Evolutionary conservation across 2,113 vertebrate species (phyloP), one percentile per base, ranked within the genome.

Genomic region (Corydoras maculifer): DNA sequence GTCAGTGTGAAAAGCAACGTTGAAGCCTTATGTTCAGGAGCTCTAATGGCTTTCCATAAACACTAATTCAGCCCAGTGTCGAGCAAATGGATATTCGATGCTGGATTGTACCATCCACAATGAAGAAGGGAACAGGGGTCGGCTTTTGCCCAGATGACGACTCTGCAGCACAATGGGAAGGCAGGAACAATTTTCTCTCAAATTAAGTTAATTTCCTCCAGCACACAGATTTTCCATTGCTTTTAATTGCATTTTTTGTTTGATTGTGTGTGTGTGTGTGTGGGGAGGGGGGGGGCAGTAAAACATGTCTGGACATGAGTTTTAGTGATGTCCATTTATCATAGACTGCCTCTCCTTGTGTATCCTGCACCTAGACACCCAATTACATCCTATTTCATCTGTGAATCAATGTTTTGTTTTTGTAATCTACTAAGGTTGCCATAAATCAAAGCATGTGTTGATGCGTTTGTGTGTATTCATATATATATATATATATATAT

Each of bases 31-130:
- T 64, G 54, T 74, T 49, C 7, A 8, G 50, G 58, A 67, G 53
- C 32, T 51, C n/a, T 62, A 70, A 70, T 77, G 72, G 62, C 59
- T 74, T 60, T 69, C 67, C 65, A 50, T 51, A 32, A 64, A 15
- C 13, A 6, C 58, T 70, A 62, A 77, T 70, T 76, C 57, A 57
- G 51, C 8, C 51, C 69, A 57, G 57, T 74, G 67, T 62, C 62
- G 64, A 48, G 15, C 58, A 65, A 61, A 67, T 70, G 62, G 62
- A 58, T 62, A 43, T 43, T 43, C 13, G 12, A n/a, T 14, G 13
- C 54, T 3, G 59, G 58, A 54, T 58, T 64, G 55, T 51, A 57
- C 11, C 25, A 53, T 60, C 59, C 63, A 43, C 35, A 43, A 43
- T 73, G 70, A 64, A 62, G 63, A 68, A 59, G 58, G 49, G 4